These are phyloP conservation scores for Parnassius mnemosyne DNA, from an alignment of 2,888 invertebrate genomes.

Conservation along the genomic window DNA sequence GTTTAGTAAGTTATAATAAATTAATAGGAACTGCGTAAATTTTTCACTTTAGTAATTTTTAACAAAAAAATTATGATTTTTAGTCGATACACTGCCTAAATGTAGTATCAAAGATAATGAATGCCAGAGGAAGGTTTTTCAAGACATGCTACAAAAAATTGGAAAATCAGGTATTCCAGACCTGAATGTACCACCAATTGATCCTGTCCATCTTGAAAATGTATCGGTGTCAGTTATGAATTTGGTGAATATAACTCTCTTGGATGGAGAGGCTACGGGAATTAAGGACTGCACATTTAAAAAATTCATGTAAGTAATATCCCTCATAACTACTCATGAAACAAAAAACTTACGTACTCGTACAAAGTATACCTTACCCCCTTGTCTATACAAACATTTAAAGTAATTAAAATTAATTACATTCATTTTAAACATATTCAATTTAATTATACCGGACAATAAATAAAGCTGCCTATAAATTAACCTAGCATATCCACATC, in stretches of 20 bases:
- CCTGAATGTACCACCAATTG: constrained; percentile 43
- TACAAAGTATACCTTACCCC: no score
- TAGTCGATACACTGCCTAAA: constrained; percentile 45
- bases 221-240: constrained; percentile 38
- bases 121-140: constrained; percentile 39
- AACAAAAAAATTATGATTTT: constrained; percentile 25
- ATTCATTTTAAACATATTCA: no score
- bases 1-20: constrained; percentile 16
- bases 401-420: no score
- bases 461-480: no score
- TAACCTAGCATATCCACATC: no score
- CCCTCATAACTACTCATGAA: no score
- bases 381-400: no score
- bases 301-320: constrained; percentile 39
- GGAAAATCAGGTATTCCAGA: constrained; percentile 43
- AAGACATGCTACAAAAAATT: constrained; percentile 35
- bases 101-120: constrained; percentile 43
- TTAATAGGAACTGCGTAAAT: neutral
- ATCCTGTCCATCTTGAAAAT: constrained; percentile 43
- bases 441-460: no score
- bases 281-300: constrained; percentile 44
- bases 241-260: constrained; percentile 40
- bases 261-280: constrained; percentile 46
- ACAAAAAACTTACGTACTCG: no score
- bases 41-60: neutral